Evolutionary conservation across 2,113 vertebrate species (phyloP).

Genomic region (Mesitornis unicolor): DNA sequence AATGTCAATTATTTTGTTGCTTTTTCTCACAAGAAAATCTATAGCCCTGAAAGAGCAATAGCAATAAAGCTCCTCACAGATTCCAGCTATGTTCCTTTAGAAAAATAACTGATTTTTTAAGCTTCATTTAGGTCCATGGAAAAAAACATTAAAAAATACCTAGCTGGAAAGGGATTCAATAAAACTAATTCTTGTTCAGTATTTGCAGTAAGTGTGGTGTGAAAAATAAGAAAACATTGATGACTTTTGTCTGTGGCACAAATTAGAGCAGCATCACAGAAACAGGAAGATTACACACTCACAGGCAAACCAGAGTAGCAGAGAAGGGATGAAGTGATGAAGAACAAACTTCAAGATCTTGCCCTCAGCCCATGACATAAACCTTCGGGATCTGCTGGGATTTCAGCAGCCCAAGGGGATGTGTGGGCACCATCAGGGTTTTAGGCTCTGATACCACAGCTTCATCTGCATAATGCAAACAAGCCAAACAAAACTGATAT

Average conservation of each 20-base stretch:
- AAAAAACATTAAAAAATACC: background rate
- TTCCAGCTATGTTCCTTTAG: rapidly evolving
- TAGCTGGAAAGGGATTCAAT: background rate
- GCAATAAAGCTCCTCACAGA: background rate
- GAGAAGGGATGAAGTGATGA: background rate
- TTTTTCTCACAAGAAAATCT: background rate
- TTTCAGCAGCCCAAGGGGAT: background rate
- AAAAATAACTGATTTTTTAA: background rate
- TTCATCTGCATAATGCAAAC: background rate
- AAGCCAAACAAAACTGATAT: background rate
- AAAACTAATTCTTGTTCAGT: background rate
- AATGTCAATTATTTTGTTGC: background rate
- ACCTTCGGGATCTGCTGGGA: background rate
- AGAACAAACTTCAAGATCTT: background rate
- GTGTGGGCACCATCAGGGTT: background rate
- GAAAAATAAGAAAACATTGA: background rate
- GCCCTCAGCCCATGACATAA: background rate
- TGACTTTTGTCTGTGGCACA: background rate
- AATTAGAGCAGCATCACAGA: background rate
- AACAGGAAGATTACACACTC: rapidly evolving
- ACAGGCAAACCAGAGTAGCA: background rate
- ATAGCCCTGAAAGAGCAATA: background rate
- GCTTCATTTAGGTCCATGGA: background rate
- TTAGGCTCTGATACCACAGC: background rate
- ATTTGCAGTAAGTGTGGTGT: background rate